A percentile compares a stretch with the other conserved stretches of the same genome.
phyloP scores from a whole-genome alignment of 1,140 invertebrate genomes.

The Bombus sylvicola region DNA sequence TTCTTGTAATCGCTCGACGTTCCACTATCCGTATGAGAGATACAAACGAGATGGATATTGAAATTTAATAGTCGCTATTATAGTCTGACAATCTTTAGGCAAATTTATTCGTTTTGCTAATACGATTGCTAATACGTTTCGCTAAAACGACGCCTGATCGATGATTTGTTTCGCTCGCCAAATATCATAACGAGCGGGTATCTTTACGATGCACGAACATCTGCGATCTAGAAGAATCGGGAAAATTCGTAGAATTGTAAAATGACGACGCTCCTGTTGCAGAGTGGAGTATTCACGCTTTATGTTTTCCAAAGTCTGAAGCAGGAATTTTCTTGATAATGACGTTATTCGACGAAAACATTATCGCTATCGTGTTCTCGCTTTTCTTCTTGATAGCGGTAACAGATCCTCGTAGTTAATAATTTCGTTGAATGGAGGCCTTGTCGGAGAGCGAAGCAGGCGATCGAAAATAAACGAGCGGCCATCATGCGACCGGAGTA shows the following conservation, averaged over 20 bases:
- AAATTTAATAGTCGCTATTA: too few species aligned
- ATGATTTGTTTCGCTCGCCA: background rate
- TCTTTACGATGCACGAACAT: background rate
- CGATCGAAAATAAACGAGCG: constrained; percentile 49
- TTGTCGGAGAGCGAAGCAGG: constrained; percentile 27
- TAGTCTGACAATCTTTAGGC: too few species aligned
- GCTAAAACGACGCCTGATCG: background rate
- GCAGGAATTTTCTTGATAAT: background rate
- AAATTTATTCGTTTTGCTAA: too few species aligned
- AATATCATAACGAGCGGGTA: background rate
- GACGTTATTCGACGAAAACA: too few species aligned
- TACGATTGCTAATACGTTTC: too few species aligned
- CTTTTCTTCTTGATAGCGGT: too few species aligned
- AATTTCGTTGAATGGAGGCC: constrained; percentile 14
- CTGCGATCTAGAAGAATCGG: too few species aligned
- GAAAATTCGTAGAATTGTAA: too few species aligned
- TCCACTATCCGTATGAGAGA: fast-evolving
- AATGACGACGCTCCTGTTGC: too few species aligned
- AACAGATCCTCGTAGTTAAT: background rate
- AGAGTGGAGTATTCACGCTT: background rate
- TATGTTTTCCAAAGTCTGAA: background rate
- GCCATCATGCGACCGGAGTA: constrained; percentile 68
- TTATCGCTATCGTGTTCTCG: too few species aligned
- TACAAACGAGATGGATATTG: too few species aligned
- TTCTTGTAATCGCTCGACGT: too few species aligned